phyloP scores from a whole-genome alignment of 2,888 invertebrate species.

The Marasmarcha lunaedactyla region DNA sequence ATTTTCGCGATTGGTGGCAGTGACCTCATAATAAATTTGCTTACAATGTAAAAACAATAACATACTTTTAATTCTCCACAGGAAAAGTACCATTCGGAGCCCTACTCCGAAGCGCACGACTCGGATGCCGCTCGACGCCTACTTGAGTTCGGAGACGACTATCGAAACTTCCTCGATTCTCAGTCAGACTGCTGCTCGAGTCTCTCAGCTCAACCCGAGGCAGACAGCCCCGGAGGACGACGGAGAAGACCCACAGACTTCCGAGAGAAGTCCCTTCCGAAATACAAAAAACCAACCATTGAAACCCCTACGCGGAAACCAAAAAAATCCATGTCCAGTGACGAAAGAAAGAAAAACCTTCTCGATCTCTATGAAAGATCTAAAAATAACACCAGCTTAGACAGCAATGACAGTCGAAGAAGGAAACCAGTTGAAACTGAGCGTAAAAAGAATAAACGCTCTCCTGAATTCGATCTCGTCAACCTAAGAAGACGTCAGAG shows the following conservation, averaged over 20 bases:
- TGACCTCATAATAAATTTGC: no score
- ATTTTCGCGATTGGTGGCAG: no score
- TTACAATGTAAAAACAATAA: no score
- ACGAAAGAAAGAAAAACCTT: constrained; percentile 58
- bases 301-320: constrained; percentile 53
- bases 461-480: constrained; percentile 56
- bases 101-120: constrained; percentile 88
- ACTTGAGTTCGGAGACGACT: constrained; percentile 91
- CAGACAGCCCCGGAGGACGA: constrained; percentile 47
- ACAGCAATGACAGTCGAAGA: constrained; percentile 51
- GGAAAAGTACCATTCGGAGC: constrained; percentile 93
- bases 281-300: constrained; percentile 35
- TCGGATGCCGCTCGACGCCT: constrained; percentile 86
- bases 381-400: constrained; percentile 58
- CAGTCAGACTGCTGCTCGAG: constrained; percentile 90
- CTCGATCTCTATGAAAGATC: constrained; percentile 60
- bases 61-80: constrained; percentile 60
- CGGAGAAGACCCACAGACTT: constrained; percentile 55
- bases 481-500: constrained; percentile 55
- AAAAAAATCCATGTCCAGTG: constrained; percentile 62
- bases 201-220: constrained; percentile 74
- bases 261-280: constrained; percentile 40
- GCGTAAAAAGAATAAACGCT: constrained; percentile 49
- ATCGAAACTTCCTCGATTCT: constrained; percentile 88
- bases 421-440: constrained; percentile 50